These are phyloP conservation scores for Oeneis ivallda DNA, from an alignment of 2,888 invertebrate genomes.

Conservation along the genomic window DNA sequence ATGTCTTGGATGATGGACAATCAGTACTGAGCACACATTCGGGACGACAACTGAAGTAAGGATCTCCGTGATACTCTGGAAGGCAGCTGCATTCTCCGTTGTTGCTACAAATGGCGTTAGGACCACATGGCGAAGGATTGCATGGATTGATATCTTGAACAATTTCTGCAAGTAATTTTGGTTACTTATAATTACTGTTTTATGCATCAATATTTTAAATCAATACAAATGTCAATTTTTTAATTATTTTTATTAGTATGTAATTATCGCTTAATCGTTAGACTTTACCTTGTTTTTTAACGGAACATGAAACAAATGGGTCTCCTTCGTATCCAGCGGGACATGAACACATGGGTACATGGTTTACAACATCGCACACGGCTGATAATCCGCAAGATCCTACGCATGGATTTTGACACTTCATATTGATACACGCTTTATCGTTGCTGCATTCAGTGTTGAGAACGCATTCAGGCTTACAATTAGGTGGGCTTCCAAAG, in stretches of 20 bases:
- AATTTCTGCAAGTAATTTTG: conserved; percentile 51
- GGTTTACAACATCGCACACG: conserved; percentile 87
- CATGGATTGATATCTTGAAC: conserved; percentile 83
- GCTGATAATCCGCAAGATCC: conserved; percentile 89
- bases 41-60: conserved; percentile 88
- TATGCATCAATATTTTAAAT: background rate
- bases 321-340: conserved; percentile 85
- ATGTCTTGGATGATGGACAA: conserved; percentile 88
- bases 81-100: conserved; percentile 88
- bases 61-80: conserved; percentile 89
- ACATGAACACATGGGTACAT: conserved; percentile 88
- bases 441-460: conserved; percentile 88
- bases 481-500: conserved; percentile 87
- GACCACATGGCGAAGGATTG: conserved; percentile 89
- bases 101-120: conserved; percentile 87
- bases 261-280: too few relatives aligned
- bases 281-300: conserved; percentile 75
- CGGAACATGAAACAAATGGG: conserved; percentile 85
- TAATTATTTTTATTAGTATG: background rate
- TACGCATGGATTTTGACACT: conserved; percentile 89
- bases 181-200: background rate
- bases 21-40: conserved; percentile 91
- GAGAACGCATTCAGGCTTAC: conserved; percentile 87
- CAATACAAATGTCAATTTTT: background rate
- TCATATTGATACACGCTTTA: conserved; percentile 88